Evolutionary conservation across 2,113 vertebrate species (phyloP).

Genomic region (Microtus montanus): DNA sequence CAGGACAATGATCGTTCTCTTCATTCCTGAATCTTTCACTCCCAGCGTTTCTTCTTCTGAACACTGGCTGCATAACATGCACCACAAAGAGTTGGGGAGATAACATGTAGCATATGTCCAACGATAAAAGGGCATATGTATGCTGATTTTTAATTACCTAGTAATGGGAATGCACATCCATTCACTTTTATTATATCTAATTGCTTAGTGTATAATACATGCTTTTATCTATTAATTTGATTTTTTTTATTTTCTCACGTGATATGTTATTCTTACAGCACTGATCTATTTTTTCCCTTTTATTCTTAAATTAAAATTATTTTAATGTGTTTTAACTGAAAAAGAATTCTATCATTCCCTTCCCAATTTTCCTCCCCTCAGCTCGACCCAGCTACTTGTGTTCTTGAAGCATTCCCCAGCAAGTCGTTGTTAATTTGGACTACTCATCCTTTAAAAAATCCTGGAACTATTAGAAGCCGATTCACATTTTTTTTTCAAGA

Average conservation of each 20-base stretch:
- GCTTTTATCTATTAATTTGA: neutral
- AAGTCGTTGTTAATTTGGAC: neutral
- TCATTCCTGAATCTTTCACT: neutral
- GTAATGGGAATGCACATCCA: neutral
- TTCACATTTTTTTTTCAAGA: neutral
- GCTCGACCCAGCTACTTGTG: neutral
- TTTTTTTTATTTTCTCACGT: neutral
- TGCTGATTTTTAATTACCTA: neutral
- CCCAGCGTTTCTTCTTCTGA: neutral
- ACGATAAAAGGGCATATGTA: neutral
- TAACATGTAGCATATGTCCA: neutral
- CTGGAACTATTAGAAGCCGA: neutral
- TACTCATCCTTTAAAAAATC: neutral
- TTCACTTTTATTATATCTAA: neutral
- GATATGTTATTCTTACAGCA: neutral
- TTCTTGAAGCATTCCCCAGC: neutral
- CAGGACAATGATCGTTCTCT: neutral
- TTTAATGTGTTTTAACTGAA: neutral
- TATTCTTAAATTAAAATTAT: neutral
- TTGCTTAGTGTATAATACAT: neutral
- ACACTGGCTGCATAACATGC: neutral
- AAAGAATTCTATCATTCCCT: neutral
- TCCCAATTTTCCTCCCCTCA: too few species aligned
- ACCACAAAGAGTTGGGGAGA: neutral
- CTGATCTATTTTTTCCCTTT: neutral